Evolutionary conservation across 2,797 vertebrate genomes (phyloP).

Genomic region (Diplodus sargus): DNA sequence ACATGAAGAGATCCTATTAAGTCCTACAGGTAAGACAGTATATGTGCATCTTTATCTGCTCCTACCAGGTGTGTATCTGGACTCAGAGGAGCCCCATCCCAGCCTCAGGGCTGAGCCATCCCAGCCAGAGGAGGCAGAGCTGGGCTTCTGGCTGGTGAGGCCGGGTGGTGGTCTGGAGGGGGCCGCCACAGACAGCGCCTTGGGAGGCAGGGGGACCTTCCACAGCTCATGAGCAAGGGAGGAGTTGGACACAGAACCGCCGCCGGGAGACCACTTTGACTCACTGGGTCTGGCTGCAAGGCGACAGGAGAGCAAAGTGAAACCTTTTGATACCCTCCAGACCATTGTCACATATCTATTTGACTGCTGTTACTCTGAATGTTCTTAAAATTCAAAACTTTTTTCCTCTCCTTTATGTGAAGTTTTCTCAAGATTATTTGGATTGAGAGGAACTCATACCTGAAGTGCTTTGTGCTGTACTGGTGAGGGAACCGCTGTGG

Average conservation of each 20-base stretch:
- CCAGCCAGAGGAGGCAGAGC: slow-evolving; percentile 92
- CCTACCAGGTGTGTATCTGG: slow-evolving; percentile 97
- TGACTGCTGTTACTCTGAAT: not conserved
- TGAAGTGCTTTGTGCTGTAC: slow-evolving; percentile 99
- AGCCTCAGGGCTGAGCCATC: slow-evolving; percentile 90
- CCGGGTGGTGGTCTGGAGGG: slow-evolving; percentile 97
- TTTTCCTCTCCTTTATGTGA: not conserved
- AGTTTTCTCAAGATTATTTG: not conserved
- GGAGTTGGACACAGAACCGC: slow-evolving; percentile 93
- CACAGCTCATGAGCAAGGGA: slow-evolving; percentile 99
- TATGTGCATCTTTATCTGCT: not conserved
- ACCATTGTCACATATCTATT: not conserved
- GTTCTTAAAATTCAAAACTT: not conserved
- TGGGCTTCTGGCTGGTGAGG: slow-evolving; percentile 95
- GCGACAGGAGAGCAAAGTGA: not conserved
- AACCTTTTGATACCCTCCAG: not conserved
- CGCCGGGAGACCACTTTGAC: slow-evolving; percentile 96
- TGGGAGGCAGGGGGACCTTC: slow-evolving; percentile 98
- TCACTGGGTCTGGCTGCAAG: slow-evolving; percentile 96
- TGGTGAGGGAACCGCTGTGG: slow-evolving; percentile 99
- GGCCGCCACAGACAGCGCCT: slow-evolving; percentile 95
- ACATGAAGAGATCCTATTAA: not conserved
- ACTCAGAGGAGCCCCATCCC: slow-evolving; percentile 92
- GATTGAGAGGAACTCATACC: slow-evolving; percentile 75
- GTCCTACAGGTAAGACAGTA: not conserved